Evolutionary conservation across 1,140 invertebrate species (phyloP).

Genomic region (Orius insidiosus): DNA sequence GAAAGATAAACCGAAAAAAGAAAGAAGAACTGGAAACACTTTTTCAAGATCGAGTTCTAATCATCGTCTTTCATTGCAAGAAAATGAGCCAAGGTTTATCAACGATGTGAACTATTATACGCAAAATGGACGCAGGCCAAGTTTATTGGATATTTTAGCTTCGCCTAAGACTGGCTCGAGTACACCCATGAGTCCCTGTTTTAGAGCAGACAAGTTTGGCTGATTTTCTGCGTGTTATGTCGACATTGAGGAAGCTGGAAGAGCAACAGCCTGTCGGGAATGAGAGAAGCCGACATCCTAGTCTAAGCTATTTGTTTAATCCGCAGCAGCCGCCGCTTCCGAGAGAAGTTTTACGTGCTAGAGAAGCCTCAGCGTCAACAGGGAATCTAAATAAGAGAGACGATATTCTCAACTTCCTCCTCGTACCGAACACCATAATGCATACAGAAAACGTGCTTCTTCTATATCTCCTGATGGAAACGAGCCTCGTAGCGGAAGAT

Average conservation of each 20-base stretch:
- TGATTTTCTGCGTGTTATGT: slow-evolving; percentile 50
- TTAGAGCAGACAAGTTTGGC: slow-evolving; percentile 58
- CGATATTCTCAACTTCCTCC: not conserved
- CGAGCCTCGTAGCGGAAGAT: no score
- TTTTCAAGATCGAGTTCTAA: slow-evolving; percentile 2
- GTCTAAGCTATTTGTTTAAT: not conserved
- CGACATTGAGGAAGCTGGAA: slow-evolving; percentile 31
- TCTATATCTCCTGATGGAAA: no score
- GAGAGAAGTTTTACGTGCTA: not conserved
- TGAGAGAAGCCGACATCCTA: not conserved
- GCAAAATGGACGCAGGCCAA: slow-evolving; percentile 9
- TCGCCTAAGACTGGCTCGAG: slow-evolving; percentile 19
- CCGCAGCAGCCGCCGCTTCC: not conserved
- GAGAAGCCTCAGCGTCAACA: not conserved
- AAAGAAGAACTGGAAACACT: slow-evolving; percentile 7
- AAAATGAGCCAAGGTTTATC: not conserved
- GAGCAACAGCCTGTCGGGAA: not conserved
- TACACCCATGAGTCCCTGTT: slow-evolving; percentile 27
- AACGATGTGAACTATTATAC: not conserved
- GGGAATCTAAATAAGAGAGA: not conserved
- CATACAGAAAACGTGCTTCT: no score
- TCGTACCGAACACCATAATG: not conserved
- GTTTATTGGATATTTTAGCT: slow-evolving; percentile 15
- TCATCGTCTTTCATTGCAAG: slow-evolving; percentile 4
- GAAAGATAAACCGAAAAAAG: slow-evolving; percentile 11